Percentiles rank a stretch among this genome's conserved stretches.
Conservation (phyloP, 2,888 invertebrate species). For the Phrixothrix hirtus region DNA sequence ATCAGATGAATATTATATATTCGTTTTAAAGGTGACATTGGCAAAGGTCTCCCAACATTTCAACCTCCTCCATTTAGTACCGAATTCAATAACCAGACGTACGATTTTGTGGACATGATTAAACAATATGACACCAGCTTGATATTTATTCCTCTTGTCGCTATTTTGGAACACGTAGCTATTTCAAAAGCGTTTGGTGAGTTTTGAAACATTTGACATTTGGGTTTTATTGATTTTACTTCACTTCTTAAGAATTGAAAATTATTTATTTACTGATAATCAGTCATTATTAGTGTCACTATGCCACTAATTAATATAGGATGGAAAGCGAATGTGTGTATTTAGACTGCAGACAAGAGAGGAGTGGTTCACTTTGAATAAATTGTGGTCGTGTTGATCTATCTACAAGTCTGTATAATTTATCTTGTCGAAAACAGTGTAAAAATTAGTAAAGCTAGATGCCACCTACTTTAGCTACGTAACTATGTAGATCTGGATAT, state of each 20-base stretch:
- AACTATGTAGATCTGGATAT: no score
- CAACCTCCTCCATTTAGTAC: constrained; percentile 70
- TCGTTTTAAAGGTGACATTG: constrained; percentile 63
- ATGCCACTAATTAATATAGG: no score
- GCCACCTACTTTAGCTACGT: no score
- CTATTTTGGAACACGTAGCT: constrained; percentile 73
- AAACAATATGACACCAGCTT: constrained; percentile 64
- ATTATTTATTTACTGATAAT: not conserved
- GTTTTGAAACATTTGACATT: not conserved
- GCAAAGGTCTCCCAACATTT: constrained; percentile 72
- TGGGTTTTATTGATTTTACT: not conserved
- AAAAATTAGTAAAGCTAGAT: no score
- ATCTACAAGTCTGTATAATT: no score
- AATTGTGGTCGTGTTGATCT: no score
- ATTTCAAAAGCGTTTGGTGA: constrained; percentile 77
- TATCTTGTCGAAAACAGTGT: no score
- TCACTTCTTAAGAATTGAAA: not conserved
- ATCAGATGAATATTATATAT: no score
- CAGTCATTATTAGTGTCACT: no score
- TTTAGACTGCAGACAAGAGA: no score
- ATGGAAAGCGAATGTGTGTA: no score
- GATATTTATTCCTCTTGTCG: constrained; percentile 71
- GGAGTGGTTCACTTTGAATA: no score
- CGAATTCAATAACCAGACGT: constrained; percentile 59
- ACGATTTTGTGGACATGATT: constrained; percentile 66